Percentiles rank a stretch among this genome's conserved stretches.
phyloP scores from a whole-genome alignment of 2,113 vertebrate species.

The Hippocampus comes region DNA sequence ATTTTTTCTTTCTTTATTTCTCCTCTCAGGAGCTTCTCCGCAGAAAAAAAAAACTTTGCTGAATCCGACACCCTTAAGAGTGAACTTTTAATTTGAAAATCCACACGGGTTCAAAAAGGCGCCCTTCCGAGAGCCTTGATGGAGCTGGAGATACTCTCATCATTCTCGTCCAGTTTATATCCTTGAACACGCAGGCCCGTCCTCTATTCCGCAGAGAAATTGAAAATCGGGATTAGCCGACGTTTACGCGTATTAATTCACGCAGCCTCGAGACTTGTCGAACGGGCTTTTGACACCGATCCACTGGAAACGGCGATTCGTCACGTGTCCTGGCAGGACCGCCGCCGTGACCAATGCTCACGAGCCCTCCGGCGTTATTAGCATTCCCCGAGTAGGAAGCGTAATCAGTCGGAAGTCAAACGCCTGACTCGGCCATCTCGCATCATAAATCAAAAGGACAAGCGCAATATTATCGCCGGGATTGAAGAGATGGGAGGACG shows the following conservation, averaged over 20 bases:
- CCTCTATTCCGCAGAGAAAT: not conserved
- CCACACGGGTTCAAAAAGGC: not conserved
- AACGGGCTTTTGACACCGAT: not conserved
- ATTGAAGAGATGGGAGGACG: constrained; percentile 21
- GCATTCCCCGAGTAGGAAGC: not conserved
- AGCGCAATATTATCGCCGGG: constrained; percentile 34
- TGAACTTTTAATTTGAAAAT: not conserved
- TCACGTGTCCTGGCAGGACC: not conserved
- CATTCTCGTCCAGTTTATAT: not conserved
- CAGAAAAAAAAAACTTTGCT: not conserved
- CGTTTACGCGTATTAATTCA: not conserved
- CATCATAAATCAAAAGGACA: constrained; percentile 34
- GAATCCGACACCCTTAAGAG: no score
- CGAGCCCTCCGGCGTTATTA: not conserved
- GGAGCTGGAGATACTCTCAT: not conserved
- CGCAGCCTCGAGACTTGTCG: not conserved
- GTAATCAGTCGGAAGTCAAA: constrained; percentile 24
- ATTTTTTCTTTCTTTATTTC: no score
- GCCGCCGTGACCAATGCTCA: not conserved
- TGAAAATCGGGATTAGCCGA: not conserved
- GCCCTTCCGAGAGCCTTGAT: not conserved
- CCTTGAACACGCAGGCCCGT: not conserved
- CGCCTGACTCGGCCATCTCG: constrained; percentile 7
- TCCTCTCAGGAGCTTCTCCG: not conserved
- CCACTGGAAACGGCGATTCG: not conserved